These are phyloP conservation scores for Eueides isabella DNA, from an alignment of 1,140 invertebrate genomes.

Conservation along the genomic window DNA sequence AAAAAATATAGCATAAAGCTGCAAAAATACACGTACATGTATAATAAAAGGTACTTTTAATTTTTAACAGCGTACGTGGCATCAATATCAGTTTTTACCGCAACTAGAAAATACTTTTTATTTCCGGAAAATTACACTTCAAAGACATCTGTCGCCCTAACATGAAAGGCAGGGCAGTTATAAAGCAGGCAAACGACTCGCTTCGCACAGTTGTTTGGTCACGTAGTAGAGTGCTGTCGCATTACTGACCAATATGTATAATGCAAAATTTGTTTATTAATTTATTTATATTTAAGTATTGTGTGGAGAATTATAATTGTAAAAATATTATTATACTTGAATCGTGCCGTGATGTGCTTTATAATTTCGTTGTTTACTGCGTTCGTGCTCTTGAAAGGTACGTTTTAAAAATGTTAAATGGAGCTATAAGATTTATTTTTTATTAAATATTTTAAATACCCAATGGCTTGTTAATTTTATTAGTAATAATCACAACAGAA, in stretches of 20 bases:
- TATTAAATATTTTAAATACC: neutral
- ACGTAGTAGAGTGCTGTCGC: slow-evolving; percentile 37
- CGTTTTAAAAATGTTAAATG: slow-evolving; percentile 16
- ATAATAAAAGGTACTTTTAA: neutral
- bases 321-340: slow-evolving; percentile 13
- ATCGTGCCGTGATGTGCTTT: slow-evolving; percentile 39
- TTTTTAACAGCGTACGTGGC: neutral
- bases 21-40: neutral
- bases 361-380: slow-evolving; percentile 35
- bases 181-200: slow-evolving; percentile 56
- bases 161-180: slow-evolving; percentile 54
- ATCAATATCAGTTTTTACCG: neutral
- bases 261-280: slow-evolving; percentile 29
- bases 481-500: too few relatives aligned
- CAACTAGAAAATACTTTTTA: neutral
- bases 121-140: slow-evolving; percentile 53
- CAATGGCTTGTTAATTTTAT: too few relatives aligned
- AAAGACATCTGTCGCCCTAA: slow-evolving; percentile 61
- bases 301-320: neutral
- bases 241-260: slow-evolving; percentile 28
- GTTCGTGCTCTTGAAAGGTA: slow-evolving; percentile 49
- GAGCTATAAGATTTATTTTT: neutral
- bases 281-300: neutral
- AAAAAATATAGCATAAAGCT: neutral
- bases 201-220: slow-evolving; percentile 51